These are phyloP conservation scores for Drosophila azteca DNA, from an alignment of 1,140 invertebrate genomes.

Conservation along the genomic window DNA sequence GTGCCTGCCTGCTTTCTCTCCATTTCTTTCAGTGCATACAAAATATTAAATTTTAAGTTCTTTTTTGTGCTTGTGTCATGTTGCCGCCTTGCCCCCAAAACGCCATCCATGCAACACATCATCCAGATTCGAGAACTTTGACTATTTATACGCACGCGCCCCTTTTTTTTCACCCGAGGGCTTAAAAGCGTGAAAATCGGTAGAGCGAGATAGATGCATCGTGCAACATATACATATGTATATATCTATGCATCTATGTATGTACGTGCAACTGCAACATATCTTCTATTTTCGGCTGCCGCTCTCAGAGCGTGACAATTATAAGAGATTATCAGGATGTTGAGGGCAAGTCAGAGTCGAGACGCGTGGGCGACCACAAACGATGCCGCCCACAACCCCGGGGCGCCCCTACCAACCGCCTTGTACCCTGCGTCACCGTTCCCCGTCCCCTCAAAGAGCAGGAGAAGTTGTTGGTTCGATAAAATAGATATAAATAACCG, in stretches of 20 bases:
- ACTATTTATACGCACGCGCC: conserved; percentile 66
- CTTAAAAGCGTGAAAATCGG: conserved; percentile 35
- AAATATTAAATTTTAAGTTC: conserved; percentile 48
- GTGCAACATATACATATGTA: not conserved
- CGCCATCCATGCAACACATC: conserved; percentile 58
- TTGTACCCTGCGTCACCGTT: not conserved
- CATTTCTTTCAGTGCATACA: conserved; percentile 21
- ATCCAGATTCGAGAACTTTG: conserved; percentile 45
- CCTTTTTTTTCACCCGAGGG: conserved; percentile 41
- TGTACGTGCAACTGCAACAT: conserved; percentile 40
- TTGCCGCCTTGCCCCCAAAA: conserved; percentile 65
- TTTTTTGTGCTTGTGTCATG: conserved; percentile 25
- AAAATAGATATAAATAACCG: conserved; percentile 44
- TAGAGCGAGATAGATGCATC: conserved; percentile 37
- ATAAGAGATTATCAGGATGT: conserved; percentile 64
- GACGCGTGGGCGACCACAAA: conserved; percentile 72
- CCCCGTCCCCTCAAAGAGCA: not conserved
- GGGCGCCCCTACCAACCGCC: not conserved
- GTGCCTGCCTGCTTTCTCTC: no score
- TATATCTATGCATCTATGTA: conserved; percentile 18
- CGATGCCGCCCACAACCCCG: conserved; percentile 38
- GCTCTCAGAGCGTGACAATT: conserved; percentile 70
- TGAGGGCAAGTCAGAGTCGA: conserved; percentile 52
- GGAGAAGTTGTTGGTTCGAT: conserved; percentile 63
- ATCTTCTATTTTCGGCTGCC: conserved; percentile 63